Evolutionary conservation across 2,888 invertebrate genomes (phyloP).

Genomic region (Gisinianus flammeolus): DNA sequence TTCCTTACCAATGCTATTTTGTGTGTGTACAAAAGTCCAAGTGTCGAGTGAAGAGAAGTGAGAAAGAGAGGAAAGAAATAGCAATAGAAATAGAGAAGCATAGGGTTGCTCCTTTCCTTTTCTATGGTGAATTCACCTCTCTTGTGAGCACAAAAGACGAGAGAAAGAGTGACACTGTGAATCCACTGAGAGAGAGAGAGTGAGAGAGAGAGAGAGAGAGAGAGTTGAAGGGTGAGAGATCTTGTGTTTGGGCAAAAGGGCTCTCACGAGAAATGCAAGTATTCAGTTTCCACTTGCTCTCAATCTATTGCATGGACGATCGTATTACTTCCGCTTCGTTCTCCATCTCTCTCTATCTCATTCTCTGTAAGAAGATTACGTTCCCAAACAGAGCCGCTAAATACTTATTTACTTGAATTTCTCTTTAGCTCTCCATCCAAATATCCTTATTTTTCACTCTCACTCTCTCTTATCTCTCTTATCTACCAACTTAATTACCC

Average conservation of each 20-base stretch:
- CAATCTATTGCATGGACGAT: background rate
- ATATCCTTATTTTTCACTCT: background rate
- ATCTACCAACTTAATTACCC: background rate
- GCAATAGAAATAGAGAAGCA: too few species aligned
- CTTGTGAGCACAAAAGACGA: background rate
- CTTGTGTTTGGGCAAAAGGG: constrained; percentile 19
- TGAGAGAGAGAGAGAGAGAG: background rate
- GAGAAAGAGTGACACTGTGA: background rate
- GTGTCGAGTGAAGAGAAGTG: background rate
- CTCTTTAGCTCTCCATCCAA: background rate
- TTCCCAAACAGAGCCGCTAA: constrained; percentile 10
- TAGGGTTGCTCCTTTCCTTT: too few species aligned
- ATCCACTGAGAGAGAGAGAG: background rate
- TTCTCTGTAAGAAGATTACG: constrained; percentile 14
- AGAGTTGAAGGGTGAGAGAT: constrained; percentile 19
- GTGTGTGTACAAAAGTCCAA: background rate
- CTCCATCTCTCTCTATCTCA: background rate
- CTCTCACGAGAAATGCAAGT: constrained; percentile 1
- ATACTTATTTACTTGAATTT: constrained; percentile 8
- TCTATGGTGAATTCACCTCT: constrained; percentile 5
- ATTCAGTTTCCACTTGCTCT: constrained; percentile 6
- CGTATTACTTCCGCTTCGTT: constrained; percentile 13
- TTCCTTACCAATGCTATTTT: too few species aligned
- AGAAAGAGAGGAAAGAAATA: background rate
- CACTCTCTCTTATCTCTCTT: background rate